Percentiles rank a stretch among this genome's conserved stretches.
Evolutionary conservation across 2,113 vertebrate genomes (phyloP).

Genomic region (Macaca mulatta): DNA sequence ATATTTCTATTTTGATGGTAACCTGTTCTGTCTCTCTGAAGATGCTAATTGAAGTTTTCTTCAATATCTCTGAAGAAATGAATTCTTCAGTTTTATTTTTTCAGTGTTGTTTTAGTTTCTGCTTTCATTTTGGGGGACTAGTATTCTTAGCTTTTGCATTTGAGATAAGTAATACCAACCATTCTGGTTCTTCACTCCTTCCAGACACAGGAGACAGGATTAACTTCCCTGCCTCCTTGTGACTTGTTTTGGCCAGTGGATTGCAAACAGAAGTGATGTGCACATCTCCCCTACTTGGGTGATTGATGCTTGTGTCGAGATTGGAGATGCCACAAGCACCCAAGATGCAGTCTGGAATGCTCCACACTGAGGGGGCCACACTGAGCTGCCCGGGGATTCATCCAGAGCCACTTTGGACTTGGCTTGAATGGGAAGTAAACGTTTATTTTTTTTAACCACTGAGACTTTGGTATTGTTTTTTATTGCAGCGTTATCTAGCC

Average conservation of each 20-base stretch:
- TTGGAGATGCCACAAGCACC: neutral
- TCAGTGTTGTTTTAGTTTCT: neutral
- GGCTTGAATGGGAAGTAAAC: neutral
- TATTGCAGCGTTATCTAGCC: neutral
- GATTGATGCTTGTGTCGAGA: neutral
- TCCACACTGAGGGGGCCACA: neutral
- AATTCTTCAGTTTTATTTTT: neutral
- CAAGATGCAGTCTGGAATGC: neutral
- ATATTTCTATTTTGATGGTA: neutral
- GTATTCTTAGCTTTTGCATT: neutral
- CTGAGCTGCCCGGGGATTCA: neutral
- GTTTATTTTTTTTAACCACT: neutral
- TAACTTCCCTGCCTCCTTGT: neutral
- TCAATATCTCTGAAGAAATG: neutral
- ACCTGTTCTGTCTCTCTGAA: neutral
- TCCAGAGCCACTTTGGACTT: neutral
- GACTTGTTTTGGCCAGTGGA: neutral
- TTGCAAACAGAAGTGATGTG: neutral
- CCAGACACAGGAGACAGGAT: neutral
- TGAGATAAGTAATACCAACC: neutral
- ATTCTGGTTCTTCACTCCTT: neutral
- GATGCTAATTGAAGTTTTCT: neutral
- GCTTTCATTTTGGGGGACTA: neutral
- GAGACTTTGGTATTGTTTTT: neutral
- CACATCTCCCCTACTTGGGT: rapidly evolving